Conservation (phyloP, 1,140 invertebrate species). For the Drosophila kurseongensis region DNA sequence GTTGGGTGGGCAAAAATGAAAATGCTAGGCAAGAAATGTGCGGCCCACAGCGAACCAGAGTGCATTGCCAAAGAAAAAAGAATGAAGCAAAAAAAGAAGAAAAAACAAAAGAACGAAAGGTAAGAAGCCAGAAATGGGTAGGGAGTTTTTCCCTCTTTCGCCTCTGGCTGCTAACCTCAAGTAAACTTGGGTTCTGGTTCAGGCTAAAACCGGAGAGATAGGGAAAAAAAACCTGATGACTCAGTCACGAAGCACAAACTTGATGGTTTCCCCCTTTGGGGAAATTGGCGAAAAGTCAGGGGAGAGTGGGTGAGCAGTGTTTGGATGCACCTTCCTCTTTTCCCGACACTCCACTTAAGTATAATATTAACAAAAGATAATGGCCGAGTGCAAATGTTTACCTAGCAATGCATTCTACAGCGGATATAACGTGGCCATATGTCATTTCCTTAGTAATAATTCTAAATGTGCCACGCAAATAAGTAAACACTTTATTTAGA, state of each 20-base stretch:
- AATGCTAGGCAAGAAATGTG: slow-evolving; percentile 36
- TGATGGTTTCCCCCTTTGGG: slow-evolving; percentile 44
- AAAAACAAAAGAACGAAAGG: slow-evolving; percentile 21
- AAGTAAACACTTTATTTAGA: slow-evolving; percentile 35
- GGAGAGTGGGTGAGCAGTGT: slow-evolving; percentile 2
- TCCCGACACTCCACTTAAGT: slow-evolving; percentile 9
- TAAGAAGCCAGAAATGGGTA: slow-evolving; percentile 29
- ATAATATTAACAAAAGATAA: slow-evolving; percentile 46
- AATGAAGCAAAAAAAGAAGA: slow-evolving; percentile 30
- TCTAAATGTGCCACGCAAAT: slow-evolving; percentile 37
- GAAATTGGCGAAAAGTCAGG: slow-evolving; percentile 24
- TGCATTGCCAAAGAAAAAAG: slow-evolving; percentile 36
- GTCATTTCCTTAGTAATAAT: slow-evolving; percentile 42
- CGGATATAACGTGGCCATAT: slow-evolving; percentile 59
- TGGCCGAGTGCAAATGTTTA: slow-evolving; percentile 45
- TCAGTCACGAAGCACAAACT: slow-evolving; percentile 61
- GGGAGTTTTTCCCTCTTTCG: no score
- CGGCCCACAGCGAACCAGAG: slow-evolving; percentile 37
- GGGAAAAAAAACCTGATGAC: slow-evolving; percentile 61
- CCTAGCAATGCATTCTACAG: slow-evolving; percentile 33
- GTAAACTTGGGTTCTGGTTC: slow-evolving; percentile 51
- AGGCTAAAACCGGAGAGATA: slow-evolving; percentile 24
- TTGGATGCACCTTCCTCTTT: slow-evolving; percentile 11
- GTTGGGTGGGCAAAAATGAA: slow-evolving; percentile 32
- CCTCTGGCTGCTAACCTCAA: slow-evolving; percentile 63